Evolutionary conservation across 2,888 invertebrate genomes (phyloP), one percentile per base, ranked within the genome.

Genomic region (Pterobdella sp.): DNA sequence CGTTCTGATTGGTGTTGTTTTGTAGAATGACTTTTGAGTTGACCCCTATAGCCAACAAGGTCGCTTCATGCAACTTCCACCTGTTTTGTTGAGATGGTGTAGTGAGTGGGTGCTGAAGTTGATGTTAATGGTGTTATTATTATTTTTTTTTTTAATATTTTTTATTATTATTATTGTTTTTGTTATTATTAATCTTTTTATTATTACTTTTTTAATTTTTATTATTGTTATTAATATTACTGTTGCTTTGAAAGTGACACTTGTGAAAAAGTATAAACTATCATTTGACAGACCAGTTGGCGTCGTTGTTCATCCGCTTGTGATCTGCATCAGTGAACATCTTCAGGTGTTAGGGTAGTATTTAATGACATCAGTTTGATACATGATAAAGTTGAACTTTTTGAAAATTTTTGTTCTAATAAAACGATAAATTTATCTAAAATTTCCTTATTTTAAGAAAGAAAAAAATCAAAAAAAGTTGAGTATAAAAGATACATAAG

Each of bases 1-100:
- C 78, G 76, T 80, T 56, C 4, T 56, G 18, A 3, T 4, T 56
- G 60, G 18, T 56, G 60, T 22, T 56, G 60, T 56, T 56, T 79
- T 29, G 4, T 22, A 32, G 18, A 1, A 87, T 80, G 26, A 84
- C 76, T 69, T 84, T 85, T 52, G 86, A 86, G 26, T 86, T 86
- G 34, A 85, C 83, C 66, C 88, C 88, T 4, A 90, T 83, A 1
- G 88, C 87, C 37, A 88, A 82, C 85, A 90, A 87, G 72, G 87
- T 87, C 0, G 89, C 86, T 81, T 90, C 90, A 76, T 86, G 85
- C 14, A 88, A 84, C 82, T 89, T 90, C 90, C 89, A 90, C 87
- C 88, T 77, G 69, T 3, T 52, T 73, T 7, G 29, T 22, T 7
- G 34, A 26, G 1, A 14, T n/a, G n/a, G n/a, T n/a, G n/a, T n/a